Conservation (phyloP, 2,113 vertebrate genomes). For the Malurus cyaneus region DNA sequence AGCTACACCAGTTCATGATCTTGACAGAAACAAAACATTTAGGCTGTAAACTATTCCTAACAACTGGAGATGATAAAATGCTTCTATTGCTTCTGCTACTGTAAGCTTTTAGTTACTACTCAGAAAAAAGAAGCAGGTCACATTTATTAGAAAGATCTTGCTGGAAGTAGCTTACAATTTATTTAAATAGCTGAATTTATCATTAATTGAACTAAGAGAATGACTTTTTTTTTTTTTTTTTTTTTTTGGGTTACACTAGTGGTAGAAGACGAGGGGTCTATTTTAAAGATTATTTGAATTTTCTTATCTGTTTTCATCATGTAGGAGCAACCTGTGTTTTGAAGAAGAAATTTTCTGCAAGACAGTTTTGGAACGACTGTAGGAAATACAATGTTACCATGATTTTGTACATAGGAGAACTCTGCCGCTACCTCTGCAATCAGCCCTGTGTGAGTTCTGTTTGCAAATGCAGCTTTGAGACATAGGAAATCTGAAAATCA, state of each 20-base stretch:
- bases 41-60: background rate
- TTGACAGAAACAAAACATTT: background rate
- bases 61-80: background rate
- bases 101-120: background rate
- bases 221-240: background rate
- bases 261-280: background rate
- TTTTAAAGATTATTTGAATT: background rate
- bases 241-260: background rate
- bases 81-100: background rate
- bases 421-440: slow-evolving; percentile 82
- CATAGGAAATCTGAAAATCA: background rate
- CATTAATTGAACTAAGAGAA: background rate
- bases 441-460: slow-evolving; percentile 71
- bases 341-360: slow-evolving; percentile 87
- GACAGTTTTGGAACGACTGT: slow-evolving; percentile 85
- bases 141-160: background rate
- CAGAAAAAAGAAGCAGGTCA: background rate
- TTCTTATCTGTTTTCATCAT: background rate
- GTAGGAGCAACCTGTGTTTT: slow-evolving; percentile 82
- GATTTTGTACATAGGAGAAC: slow-evolving; percentile 84
- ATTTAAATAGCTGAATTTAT: background rate
- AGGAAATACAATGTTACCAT: slow-evolving; percentile 78
- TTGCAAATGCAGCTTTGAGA: background rate
- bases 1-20: background rate
- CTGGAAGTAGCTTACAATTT: background rate